Evolutionary conservation across 2,888 invertebrate genomes (phyloP).

Genomic region (Baronia brevicornis): DNA sequence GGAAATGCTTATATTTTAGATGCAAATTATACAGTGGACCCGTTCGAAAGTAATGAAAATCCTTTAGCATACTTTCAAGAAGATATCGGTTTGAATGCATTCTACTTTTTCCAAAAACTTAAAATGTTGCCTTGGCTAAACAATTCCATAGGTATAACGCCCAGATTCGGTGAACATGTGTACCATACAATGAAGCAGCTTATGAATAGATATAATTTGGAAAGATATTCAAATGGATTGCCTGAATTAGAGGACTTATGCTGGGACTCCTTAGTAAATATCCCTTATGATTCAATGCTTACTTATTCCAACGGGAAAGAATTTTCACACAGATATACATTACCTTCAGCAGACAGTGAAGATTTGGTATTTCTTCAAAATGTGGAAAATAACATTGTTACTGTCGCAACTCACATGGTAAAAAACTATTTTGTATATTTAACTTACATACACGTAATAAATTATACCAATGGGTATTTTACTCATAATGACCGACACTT

Average conservation of each 20-base stretch:
- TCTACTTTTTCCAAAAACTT: constrained; percentile 75
- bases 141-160: constrained; percentile 33
- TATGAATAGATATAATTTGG: constrained; percentile 81
- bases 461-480: constrained; percentile 1
- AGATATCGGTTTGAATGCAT: constrained; percentile 80
- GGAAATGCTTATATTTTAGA: constrained; percentile 54
- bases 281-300: constrained; percentile 77
- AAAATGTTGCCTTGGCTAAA: constrained; percentile 74
- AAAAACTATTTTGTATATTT: too few relatives aligned
- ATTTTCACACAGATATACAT: constrained; percentile 72
- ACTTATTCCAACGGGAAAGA: constrained; percentile 78
- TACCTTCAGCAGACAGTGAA: constrained; percentile 45
- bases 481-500: too few relatives aligned
- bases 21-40: constrained; percentile 55
- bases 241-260: constrained; percentile 73
- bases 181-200: constrained; percentile 80
- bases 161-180: constrained; percentile 77
- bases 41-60: constrained; percentile 64
- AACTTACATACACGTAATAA: constrained; percentile 5
- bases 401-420: constrained; percentile 51
- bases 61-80: constrained; percentile 82
- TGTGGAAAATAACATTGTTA: constrained; percentile 47
- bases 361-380: constrained; percentile 39
- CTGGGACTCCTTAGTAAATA: constrained; percentile 60
- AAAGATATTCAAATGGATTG: constrained; percentile 80